Evolutionary conservation across 2,797 vertebrate species (phyloP).

Genomic region (Sebastes minor): DNA sequence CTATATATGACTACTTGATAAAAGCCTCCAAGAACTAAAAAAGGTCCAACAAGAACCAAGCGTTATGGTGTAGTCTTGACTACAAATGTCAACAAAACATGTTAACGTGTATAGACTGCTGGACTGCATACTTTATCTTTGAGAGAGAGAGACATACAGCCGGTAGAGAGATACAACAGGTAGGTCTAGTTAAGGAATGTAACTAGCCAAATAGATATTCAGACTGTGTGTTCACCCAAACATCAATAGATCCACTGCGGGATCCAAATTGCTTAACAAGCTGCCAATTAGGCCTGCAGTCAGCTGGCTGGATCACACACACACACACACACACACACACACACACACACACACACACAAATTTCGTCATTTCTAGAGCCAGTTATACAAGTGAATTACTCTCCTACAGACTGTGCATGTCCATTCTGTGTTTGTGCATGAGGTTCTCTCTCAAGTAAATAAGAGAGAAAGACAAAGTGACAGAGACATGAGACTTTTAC

Average conservation of each 20-base stretch:
- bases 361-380: slow-evolving; percentile 87
- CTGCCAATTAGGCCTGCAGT: slow-evolving; percentile 89
- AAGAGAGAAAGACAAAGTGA: background rate
- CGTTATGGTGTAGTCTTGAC: too few relatives aligned
- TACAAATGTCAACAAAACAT: background rate
- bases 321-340: slow-evolving; percentile 30
- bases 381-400: slow-evolving; percentile 87
- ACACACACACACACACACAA: slow-evolving; percentile 19
- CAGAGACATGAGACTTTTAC: background rate
- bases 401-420: slow-evolving; percentile 58
- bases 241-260: slow-evolving; percentile 87
- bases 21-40: background rate
- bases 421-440: background rate
- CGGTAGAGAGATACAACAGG: too few relatives aligned
- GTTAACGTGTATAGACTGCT: background rate
- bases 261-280: slow-evolving; percentile 90
- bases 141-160: background rate
- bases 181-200: background rate
- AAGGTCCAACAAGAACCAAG: background rate
- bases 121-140: background rate
- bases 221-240: slow-evolving; percentile 82
- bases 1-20: background rate
- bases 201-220: slow-evolving; percentile 8
- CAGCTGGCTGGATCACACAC: slow-evolving; percentile 86
- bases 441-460: background rate